Base-by-base conservation (phyloP, 2,888 invertebrate genomes). In the Nemoura dubitans region DNA sequence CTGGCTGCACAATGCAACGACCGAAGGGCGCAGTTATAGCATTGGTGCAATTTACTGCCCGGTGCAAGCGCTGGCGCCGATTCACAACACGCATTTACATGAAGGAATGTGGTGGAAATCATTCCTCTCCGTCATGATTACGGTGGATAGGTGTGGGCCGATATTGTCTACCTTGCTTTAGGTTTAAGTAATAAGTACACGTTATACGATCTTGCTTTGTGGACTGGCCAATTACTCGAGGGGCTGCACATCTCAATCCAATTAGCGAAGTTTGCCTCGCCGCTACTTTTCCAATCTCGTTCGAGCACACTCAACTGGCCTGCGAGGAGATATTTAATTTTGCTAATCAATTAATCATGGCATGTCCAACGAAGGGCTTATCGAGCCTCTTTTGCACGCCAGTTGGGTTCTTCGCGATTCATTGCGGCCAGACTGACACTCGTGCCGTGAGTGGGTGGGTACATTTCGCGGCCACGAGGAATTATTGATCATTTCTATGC, bases 401-500 rank as follows among this genome's bases (percentile, higher is more conserved):
- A 10, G 59, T 59, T 59, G 59, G 14, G 14, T 59, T 59, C 21
- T 59, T 21, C 21, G 59, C 59, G 59, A 59, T 59, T 59, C 59
- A 59, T 59, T 59, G 59, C 59, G 59, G 21, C 59, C 36, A 21
- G 59, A 59, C 59, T 21, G 59, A 59, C 59, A 59, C 21, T 21
- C 2, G 6, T 59, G 6, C 21, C 10, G 36, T 59, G 59, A 59
- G 59, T 59, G 59, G 36, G n/a, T n/a, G n/a, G n/a, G 36, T 36
- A 36, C 36, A 36, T 36, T 36, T 10, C 21, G 59, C 14, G 59
- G 59, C 59, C 14, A 21, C 14, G 59, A 21, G 59, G 21, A 7
- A 59, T 59, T 59, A 59, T 59, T 59, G 59, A 59, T 59, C 59
- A 59, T 59, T 59, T 59, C 59, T 59, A 59, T 59, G 59, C 59